Evolutionary conservation across 2,888 invertebrate genomes (phyloP), one percentile per base, ranked within the genome.

Genomic region (Portevinia maculata): DNA sequence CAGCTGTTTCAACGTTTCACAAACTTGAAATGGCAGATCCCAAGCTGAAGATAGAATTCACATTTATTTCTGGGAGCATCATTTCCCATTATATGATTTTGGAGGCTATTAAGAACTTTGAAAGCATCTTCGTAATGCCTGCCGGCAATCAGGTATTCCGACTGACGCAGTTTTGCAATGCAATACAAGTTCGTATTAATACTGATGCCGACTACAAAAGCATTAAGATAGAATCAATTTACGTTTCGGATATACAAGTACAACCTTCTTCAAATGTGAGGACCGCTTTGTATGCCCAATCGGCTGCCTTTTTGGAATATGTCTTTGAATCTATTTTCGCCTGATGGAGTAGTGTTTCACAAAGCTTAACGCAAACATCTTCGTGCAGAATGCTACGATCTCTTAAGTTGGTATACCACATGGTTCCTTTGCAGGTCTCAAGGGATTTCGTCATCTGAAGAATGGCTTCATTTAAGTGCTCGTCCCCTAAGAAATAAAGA

Each of bases 41-140:
- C 85, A 4, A 84, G 74, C 37, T 53, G 70, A 9, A 81, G 37
- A 30, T 73, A 75, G 11, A 78, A 69, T 67, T 79, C 84, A 41
- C 84, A 78, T 19, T 69, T 81, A 24, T 65, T 70, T 2, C 64
- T 11, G 1, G 59, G 60, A 9, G 11, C 1, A 21, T 79, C 73
- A 11, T 55, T 32, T 1, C 59, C 39, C 57, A 74, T 55, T 1
- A 79, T 69, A 9, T 69, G 7, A 9, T 7, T 46, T 13, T 76
- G 57, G n/a, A 73, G 9, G 1, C 8, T 24, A 4, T 32, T 24
- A 6, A 79, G 41, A 3, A 81, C 32, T 13, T 17, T 4, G 0
- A 69, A 30, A 1, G 84, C 70, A 11, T 9, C 62, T 8, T 73
- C 17, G 15, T 37, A 71, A 9, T 57, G 53, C 11, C 9, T 9